phyloP scores from a whole-genome alignment of 2,797 vertebrate genomes.

The Graptemys geographica region DNA sequence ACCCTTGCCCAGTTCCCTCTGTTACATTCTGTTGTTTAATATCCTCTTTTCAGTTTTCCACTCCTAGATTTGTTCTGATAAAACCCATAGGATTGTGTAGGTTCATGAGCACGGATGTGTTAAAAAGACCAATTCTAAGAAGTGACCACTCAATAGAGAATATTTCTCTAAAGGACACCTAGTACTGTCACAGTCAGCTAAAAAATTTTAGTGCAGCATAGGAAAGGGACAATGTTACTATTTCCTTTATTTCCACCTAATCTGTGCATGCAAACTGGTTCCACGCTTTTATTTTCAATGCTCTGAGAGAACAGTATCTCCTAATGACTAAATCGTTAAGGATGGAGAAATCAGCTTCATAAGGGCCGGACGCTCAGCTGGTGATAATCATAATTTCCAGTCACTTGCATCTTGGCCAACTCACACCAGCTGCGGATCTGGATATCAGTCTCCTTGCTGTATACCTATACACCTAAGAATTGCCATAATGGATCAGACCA shows the following conservation, averaged over 20 bases:
- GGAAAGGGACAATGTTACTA: neutral
- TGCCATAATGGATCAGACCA: neutral
- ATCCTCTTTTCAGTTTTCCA: no score
- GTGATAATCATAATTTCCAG: neutral
- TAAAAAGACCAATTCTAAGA: no score
- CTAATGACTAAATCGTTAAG: neutral
- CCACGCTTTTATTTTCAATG: neutral
- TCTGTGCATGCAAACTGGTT: neutral
- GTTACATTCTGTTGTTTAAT: no score
- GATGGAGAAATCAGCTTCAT: neutral
- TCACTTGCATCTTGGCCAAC: neutral
- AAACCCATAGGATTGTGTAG: no score
- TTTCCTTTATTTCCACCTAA: neutral
- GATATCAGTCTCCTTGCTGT: neutral
- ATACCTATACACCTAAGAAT: neutral
- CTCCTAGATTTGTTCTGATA: no score
- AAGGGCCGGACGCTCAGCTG: neutral
- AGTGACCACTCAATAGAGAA: neutral
- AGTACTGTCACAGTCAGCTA: neutral
- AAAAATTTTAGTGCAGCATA: neutral
- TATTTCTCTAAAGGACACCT: neutral
- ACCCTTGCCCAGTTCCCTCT: no score
- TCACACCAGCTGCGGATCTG: neutral
- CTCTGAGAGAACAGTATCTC: neutral
- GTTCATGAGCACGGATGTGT: no score